Conservation (phyloP, 1,140 invertebrate genomes). For the Apis cerana region DNA sequence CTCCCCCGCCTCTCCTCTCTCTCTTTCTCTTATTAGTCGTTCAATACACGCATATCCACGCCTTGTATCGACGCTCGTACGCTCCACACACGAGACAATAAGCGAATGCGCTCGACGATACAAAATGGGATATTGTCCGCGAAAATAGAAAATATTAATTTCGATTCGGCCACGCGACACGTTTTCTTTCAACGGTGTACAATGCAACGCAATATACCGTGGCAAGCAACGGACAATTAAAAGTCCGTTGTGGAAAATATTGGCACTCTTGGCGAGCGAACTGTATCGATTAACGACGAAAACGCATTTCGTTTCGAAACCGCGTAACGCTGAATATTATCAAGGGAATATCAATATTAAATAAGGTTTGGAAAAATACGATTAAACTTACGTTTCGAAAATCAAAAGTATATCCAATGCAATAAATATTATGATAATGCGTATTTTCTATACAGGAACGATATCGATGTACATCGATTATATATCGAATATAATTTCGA, state of each 20-base stretch:
- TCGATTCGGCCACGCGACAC: conserved; percentile 18
- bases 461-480: conserved; percentile 13
- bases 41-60: background rate
- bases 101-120: background rate
- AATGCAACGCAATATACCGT: conserved; percentile 32
- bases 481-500: background rate
- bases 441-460: background rate
- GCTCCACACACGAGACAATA: background rate
- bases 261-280: conserved; percentile 14
- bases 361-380: background rate
- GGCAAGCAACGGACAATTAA: conserved; percentile 22
- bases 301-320: conserved; percentile 2
- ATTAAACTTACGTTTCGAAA: background rate
- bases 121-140: conserved; percentile 17
- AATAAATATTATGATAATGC: no score
- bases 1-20: no score
- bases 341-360: conserved; percentile 1
- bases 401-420: background rate
- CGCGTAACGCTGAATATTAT: background rate
- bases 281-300: conserved; percentile 18
- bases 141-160: conserved; percentile 49
- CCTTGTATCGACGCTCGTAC: background rate
- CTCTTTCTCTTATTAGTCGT: background rate
- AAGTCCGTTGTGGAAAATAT: conserved; percentile 36
- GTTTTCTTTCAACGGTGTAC: conserved; percentile 29